Evolutionary conservation across 2,113 vertebrate species (phyloP).

Genomic region (Entelurus aequoreus): DNA sequence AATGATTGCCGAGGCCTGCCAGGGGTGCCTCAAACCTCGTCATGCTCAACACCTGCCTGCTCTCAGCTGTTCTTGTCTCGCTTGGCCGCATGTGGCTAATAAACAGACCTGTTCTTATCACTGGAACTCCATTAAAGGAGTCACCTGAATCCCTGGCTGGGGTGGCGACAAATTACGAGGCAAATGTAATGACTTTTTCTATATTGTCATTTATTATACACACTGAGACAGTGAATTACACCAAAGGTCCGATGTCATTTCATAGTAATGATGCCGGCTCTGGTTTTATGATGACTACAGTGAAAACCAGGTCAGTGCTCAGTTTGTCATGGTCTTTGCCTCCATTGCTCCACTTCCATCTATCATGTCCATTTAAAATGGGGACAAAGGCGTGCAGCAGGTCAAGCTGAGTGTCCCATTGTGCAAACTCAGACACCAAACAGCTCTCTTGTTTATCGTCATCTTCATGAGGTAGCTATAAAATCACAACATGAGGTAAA

Average conservation of each 20-base stretch:
- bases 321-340: conserved; percentile 58
- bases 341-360: conserved; percentile 58
- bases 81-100: conserved; percentile 62
- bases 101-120: conserved; percentile 69
- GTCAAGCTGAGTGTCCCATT: conserved; percentile 17
- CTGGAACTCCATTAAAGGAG: conserved; percentile 64
- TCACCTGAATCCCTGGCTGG: conserved; percentile 62
- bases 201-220: conserved; percentile 46
- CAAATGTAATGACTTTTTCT: conserved; percentile 68
- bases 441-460: conserved; percentile 5
- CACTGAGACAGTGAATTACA: conserved; percentile 64
- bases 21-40: conserved; percentile 55
- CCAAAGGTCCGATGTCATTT: conserved; percentile 65
- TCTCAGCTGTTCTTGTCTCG: conserved; percentile 60
- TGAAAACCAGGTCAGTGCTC: conserved; percentile 69
- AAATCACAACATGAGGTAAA: conserved; percentile 1
- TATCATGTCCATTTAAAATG: conserved; percentile 56
- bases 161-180: conserved; percentile 64
- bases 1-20: conserved; percentile 59
- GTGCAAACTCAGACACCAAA: conserved; percentile 9
- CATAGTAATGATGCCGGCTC: conserved; percentile 45
- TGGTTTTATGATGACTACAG: conserved; percentile 69
- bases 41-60: conserved; percentile 59
- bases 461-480: conserved; percentile 4
- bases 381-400: conserved; percentile 54